Evolutionary conservation across 2,888 invertebrate species (phyloP).

Genomic region (Caenorhabditis drosophilae): DNA sequence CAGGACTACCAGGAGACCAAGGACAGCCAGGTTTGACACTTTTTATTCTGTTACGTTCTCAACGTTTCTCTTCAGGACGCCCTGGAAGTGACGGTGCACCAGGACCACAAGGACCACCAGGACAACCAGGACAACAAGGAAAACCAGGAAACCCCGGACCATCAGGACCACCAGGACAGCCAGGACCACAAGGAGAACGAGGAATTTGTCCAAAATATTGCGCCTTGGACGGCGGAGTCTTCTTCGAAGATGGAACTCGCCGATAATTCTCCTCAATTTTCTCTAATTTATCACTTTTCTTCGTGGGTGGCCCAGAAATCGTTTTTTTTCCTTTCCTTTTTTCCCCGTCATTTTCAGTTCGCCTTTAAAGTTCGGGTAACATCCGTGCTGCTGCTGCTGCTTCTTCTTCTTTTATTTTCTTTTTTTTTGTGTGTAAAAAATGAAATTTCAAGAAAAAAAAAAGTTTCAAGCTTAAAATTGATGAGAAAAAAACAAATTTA

Average conservation of each 20-base stretch:
- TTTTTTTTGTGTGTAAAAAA: too few relatives aligned
- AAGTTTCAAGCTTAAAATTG: slow-evolving; percentile 5
- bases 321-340: too few relatives aligned
- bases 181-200: slow-evolving; percentile 60
- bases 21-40: slow-evolving; percentile 49
- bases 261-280: slow-evolving; percentile 26
- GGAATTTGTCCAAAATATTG: slow-evolving; percentile 61
- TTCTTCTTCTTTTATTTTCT: too few relatives aligned
- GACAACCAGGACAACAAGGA: slow-evolving; percentile 59
- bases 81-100: slow-evolving; percentile 38
- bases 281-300: too few relatives aligned
- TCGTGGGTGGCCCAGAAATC: too few relatives aligned
- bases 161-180: slow-evolving; percentile 57
- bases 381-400: slow-evolving; percentile 33
- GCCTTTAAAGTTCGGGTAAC: slow-evolving; percentile 29
- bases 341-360: slow-evolving; percentile 3
- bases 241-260: slow-evolving; percentile 65
- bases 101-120: slow-evolving; percentile 59
- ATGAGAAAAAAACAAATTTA: neutral
- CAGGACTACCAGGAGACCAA: slow-evolving; percentile 64
- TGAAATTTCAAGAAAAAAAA: slow-evolving; percentile 6
- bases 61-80: slow-evolving; percentile 40
- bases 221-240: slow-evolving; percentile 63
- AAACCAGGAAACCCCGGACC: slow-evolving; percentile 53
- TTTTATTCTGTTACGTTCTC: too few relatives aligned